A percentile compares a stretch with the other conserved stretches of the same genome.
Conservation (phyloP, 2,113 vertebrate species). For the Steatornis caripensis region DNA sequence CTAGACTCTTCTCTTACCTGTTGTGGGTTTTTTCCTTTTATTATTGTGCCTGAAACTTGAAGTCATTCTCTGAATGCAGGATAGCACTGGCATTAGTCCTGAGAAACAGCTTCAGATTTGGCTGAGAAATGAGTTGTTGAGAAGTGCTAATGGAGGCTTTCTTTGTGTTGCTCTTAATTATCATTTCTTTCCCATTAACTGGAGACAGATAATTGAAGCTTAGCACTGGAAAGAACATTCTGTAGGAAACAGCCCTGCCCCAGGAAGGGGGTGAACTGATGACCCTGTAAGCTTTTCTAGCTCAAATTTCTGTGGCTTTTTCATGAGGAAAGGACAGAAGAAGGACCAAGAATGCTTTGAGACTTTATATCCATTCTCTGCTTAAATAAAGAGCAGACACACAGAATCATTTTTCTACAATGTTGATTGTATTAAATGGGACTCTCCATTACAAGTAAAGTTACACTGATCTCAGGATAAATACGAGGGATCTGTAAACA, state of each 20-base stretch:
- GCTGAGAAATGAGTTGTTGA: not conserved
- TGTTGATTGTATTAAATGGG: not conserved
- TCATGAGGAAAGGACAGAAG: not conserved
- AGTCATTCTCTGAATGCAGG: constrained; percentile 17
- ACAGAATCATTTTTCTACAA: not conserved
- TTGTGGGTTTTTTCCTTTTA: not conserved
- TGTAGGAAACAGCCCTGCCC: constrained; percentile 7
- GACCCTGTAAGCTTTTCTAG: constrained; percentile 16
- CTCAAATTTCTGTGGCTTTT: constrained; percentile 44
- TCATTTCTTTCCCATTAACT: constrained; percentile 57
- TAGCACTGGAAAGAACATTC: constrained; percentile 29
- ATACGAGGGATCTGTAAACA: not conserved
- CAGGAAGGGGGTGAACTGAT: constrained; percentile 3
- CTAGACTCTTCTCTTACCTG: not conserved
- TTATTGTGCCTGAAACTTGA: constrained; percentile 15
- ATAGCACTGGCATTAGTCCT: not conserved
- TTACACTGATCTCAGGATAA: not conserved
- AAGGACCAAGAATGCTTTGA: not conserved
- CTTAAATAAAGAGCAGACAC: constrained; percentile 4
- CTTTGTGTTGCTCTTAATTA: constrained; percentile 53
- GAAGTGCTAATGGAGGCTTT: constrained; percentile 26
- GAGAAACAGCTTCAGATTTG: constrained; percentile 36
- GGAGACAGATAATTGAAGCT: constrained; percentile 42
- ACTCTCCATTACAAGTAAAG: constrained; percentile 9
- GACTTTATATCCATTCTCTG: not conserved